Conservation (phyloP, 1,140 invertebrate genomes). For the Arctopsyche grandis region DNA sequence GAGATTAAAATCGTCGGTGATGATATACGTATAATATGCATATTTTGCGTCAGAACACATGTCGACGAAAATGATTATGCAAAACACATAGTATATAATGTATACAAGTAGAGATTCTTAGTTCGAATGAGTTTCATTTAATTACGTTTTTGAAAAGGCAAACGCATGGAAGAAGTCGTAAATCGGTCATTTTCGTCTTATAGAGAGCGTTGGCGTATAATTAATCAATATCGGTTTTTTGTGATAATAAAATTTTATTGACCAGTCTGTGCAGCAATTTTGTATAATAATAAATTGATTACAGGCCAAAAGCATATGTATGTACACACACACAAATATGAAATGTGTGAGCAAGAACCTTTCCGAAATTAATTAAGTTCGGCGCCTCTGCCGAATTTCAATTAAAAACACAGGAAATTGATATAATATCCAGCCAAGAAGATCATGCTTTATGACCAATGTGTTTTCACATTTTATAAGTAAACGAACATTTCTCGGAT, state of each 20-base stretch:
- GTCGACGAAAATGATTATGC: no score
- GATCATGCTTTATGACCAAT: no score
- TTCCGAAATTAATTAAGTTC: slow-evolving; percentile 19
- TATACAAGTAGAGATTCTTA: no score
- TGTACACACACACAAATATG: background rate
- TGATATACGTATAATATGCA: no score
- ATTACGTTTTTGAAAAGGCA: background rate
- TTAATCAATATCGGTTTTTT: slow-evolving; percentile 27
- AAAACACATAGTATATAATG: no score
- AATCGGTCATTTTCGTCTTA: slow-evolving; percentile 21
- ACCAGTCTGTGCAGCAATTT: slow-evolving; percentile 4
- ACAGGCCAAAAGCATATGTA: background rate
- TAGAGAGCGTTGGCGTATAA: slow-evolving; percentile 16
- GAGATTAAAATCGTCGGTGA: no score
- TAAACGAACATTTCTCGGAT: background rate
- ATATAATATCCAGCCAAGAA: background rate
- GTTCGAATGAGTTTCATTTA: slow-evolving; percentile 1
- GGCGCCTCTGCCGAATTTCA: background rate
- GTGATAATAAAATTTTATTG: slow-evolving; percentile 23
- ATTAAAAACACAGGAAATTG: slow-evolving; percentile 21
- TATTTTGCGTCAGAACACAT: no score
- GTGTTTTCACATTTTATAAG: no score
- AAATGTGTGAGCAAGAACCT: background rate
- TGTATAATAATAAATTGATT: slow-evolving; percentile 30
- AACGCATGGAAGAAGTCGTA: background rate